A percentile compares a stretch with the other conserved stretches of the same genome.
These are phyloP conservation scores for Elgonia sp. DNA, from an alignment of 2,888 invertebrate genomes.

Conservation along the genomic window DNA sequence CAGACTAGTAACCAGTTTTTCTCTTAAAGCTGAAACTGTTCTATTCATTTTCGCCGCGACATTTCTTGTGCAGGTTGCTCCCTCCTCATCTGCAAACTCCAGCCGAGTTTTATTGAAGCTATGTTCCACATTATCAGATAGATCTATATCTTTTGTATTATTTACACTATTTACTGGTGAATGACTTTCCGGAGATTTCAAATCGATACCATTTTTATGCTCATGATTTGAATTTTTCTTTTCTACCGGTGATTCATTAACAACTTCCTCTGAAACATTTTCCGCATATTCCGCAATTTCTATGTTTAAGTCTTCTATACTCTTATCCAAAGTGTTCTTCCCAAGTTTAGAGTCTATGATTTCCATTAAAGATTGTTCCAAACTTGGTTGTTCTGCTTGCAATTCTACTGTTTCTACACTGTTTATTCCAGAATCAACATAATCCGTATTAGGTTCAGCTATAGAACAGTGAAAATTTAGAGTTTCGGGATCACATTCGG, in stretches of 20 bases:
- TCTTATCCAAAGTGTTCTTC: conserved; percentile 79
- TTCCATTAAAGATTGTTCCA: conserved; percentile 85
- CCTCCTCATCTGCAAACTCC: conserved; percentile 76
- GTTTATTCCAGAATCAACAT: conserved; percentile 85
- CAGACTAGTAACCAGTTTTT: conserved; percentile 78
- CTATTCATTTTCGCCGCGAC: conserved; percentile 79
- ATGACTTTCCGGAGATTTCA: not conserved
- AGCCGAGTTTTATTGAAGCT: conserved; percentile 82
- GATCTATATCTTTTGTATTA: conserved; percentile 75
- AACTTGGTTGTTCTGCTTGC: conserved; percentile 84
- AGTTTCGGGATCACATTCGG: conserved; percentile 83
- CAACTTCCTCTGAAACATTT: conserved; percentile 1
- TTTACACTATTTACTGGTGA: conserved; percentile 41
- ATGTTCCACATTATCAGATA: conserved; percentile 74
- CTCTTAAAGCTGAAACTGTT: conserved; percentile 80
- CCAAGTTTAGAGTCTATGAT: conserved; percentile 86
- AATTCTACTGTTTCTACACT: conserved; percentile 86
- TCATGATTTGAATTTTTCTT: not conserved
- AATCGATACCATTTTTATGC: not conserved
- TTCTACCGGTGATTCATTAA: not conserved
- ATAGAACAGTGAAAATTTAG: conserved; percentile 81
- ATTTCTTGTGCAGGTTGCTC: conserved; percentile 67
- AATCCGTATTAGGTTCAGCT: conserved; percentile 82
- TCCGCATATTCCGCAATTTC: conserved; percentile 73
- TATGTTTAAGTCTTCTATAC: conserved; percentile 78